Percentiles rank a stretch among this genome's conserved stretches.
phyloP scores from a whole-genome alignment of 92 coral and sea anemone genomes.

The Porites cylindrica region DNA sequence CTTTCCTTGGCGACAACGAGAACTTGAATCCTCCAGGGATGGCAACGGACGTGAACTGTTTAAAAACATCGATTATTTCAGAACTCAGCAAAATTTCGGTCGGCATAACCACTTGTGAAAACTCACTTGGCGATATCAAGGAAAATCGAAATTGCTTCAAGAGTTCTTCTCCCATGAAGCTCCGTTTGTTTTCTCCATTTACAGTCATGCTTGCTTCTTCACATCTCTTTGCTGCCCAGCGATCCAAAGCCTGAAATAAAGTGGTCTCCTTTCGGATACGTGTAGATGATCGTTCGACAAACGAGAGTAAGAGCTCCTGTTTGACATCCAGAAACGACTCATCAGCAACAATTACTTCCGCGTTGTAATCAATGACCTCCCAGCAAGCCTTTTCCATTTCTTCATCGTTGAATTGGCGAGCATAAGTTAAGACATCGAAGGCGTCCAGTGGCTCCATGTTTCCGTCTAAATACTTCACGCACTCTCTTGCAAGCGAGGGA shows the following conservation, averaged over 20 bases:
- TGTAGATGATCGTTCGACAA: background rate
- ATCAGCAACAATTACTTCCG: background rate
- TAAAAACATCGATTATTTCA: slow-evolving; percentile 9
- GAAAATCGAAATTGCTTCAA: slow-evolving; percentile 1
- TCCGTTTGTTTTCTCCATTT: background rate
- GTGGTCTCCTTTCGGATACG: background rate
- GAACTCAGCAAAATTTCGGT: background rate
- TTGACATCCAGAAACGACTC: background rate
- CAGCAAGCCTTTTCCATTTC: background rate
- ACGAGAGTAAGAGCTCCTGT: background rate
- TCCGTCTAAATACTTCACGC: background rate
- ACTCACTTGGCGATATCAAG: slow-evolving; percentile 4
- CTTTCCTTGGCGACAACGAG: background rate
- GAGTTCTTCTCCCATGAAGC: background rate
- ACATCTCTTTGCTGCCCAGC: slow-evolving; percentile 13
- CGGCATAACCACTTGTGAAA: background rate
- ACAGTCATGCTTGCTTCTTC: background rate
- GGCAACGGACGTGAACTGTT: slow-evolving; percentile 1
- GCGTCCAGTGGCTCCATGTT: background rate
- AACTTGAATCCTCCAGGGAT: background rate
- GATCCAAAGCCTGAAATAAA: background rate
- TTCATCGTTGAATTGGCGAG: background rate
- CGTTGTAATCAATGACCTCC: background rate
- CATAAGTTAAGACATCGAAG: background rate
- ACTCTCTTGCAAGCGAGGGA: background rate